These are phyloP conservation scores for Hypsibius dujardini DNA, from an alignment of 1,140 invertebrate genomes.

Conservation along the genomic window DNA sequence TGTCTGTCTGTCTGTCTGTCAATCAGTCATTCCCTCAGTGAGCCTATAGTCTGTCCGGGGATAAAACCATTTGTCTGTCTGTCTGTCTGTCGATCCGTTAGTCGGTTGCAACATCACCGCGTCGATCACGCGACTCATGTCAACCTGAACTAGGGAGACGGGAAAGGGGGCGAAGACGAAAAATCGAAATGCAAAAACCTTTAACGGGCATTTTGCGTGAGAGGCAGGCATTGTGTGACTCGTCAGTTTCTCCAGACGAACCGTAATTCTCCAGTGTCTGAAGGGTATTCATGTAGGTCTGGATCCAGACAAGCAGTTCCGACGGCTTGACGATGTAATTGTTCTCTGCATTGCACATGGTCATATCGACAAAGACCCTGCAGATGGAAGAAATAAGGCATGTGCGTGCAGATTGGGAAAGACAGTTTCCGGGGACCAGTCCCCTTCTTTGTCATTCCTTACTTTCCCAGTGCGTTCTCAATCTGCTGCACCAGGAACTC, in stretches of 20 bases:
- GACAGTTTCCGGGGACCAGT: slow-evolving; percentile 4
- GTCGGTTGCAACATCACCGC: slow-evolving; percentile 91
- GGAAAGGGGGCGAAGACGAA: no score
- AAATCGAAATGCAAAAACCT: no score
- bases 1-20: no score
- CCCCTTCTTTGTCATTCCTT: slow-evolving; percentile 25
- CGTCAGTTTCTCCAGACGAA: slow-evolving; percentile 27
- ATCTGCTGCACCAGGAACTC: slow-evolving; percentile 93
- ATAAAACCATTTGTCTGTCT: no score
- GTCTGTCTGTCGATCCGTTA: slow-evolving; percentile 82
- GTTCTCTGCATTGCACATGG: slow-evolving; percentile 88
- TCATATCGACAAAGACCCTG: slow-evolving; percentile 84
- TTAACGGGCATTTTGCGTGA: no score
- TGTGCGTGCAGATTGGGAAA: slow-evolving; percentile 13
- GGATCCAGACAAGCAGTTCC: slow-evolving; percentile 76
- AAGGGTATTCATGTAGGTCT: slow-evolving; percentile 92
- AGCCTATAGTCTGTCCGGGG: no score
- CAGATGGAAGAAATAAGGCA: slow-evolving; percentile 39
- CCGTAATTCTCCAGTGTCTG: slow-evolving; percentile 96
- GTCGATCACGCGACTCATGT: slow-evolving; percentile 93
- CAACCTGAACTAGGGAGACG: slow-evolving; percentile 59
- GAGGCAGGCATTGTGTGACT: no score
- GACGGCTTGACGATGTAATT: slow-evolving; percentile 97
- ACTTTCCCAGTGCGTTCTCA: slow-evolving; percentile 53
- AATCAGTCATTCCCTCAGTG: no score